A percentile compares a stretch with the other conserved stretches of the same genome.
phyloP scores from a whole-genome alignment of 1,140 invertebrate species.

The Papilio aristodemus region DNA sequence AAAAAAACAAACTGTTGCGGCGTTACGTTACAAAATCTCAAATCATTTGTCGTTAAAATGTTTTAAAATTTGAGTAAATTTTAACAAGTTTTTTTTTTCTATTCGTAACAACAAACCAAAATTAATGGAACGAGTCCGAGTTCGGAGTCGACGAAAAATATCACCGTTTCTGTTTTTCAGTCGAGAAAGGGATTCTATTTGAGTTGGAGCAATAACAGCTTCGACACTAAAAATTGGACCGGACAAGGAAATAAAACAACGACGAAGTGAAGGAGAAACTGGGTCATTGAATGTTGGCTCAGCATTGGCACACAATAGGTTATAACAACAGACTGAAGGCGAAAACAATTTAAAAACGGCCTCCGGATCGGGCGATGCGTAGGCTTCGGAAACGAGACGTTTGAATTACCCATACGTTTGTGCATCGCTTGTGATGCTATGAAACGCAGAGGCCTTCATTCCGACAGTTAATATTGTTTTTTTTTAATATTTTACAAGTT shows the following conservation, averaged over 20 bases:
- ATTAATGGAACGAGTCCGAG: constrained; percentile 8
- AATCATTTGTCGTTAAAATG: background rate
- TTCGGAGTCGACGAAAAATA: constrained; percentile 1
- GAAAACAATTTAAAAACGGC: constrained; percentile 67
- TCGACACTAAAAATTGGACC: constrained; percentile 38
- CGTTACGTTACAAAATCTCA: constrained; percentile 5
- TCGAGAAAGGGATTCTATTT: constrained; percentile 33
- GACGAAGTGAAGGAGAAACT: constrained; percentile 52
- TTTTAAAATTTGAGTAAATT: background rate
- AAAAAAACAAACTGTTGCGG: constrained; percentile 14
- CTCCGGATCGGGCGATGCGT: constrained; percentile 55
- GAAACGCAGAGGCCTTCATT: constrained; percentile 37
- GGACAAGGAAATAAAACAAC: constrained; percentile 46
- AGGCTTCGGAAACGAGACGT: constrained; percentile 54
- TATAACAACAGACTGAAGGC: constrained; percentile 64
- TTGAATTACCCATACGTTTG: constrained; percentile 51
- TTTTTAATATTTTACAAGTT: background rate
- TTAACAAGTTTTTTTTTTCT: background rate
- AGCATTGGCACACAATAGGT: constrained; percentile 65
- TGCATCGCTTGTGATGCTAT: constrained; percentile 36
- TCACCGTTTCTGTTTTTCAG: constrained; percentile 20
- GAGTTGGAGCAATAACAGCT: constrained; percentile 33
- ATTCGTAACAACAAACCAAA: background rate
- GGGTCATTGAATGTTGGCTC: constrained; percentile 61
- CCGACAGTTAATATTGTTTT: background rate